Conservation (phyloP, 2,888 invertebrate species). For the Calliscelio sp. region DNA sequence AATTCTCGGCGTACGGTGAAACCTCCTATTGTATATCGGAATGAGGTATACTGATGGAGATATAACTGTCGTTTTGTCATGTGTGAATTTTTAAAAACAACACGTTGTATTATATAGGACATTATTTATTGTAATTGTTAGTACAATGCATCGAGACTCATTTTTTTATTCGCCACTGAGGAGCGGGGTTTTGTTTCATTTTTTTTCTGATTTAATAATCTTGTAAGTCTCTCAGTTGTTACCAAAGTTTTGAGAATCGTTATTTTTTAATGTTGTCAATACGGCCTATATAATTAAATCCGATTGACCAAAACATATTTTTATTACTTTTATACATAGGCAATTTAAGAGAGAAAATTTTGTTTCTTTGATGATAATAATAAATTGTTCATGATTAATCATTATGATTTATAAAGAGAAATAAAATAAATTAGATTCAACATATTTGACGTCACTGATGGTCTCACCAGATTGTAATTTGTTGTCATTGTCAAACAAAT, state of each 20-base stretch:
- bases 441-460: too few relatives aligned
- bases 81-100: slow-evolving; percentile 32
- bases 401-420: too few relatives aligned
- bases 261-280: background rate
- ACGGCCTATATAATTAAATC: background rate
- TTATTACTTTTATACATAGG: background rate
- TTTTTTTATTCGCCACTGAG: slow-evolving; percentile 35
- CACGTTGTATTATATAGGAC: slow-evolving; percentile 50
- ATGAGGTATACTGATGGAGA: slow-evolving; percentile 12
- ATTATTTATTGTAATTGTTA: slow-evolving; percentile 64
- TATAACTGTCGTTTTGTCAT: background rate
- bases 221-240: slow-evolving; percentile 10
- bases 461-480: too few relatives aligned
- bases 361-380: too few relatives aligned
- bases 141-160: slow-evolving; percentile 37
- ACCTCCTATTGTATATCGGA: too few relatives aligned
- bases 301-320: background rate
- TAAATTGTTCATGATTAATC: too few relatives aligned
- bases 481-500: background rate
- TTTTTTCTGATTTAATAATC: background rate
- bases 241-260: slow-evolving; percentile 34
- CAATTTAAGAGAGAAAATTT: too few relatives aligned
- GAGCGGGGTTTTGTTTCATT: slow-evolving; percentile 1
- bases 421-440: too few relatives aligned
- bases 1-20: background rate